Percentiles rank a stretch among this genome's conserved stretches.
These are phyloP conservation scores for Euleptes europaea DNA, from an alignment of 2,113 vertebrate genomes.

Conservation along the genomic window DNA sequence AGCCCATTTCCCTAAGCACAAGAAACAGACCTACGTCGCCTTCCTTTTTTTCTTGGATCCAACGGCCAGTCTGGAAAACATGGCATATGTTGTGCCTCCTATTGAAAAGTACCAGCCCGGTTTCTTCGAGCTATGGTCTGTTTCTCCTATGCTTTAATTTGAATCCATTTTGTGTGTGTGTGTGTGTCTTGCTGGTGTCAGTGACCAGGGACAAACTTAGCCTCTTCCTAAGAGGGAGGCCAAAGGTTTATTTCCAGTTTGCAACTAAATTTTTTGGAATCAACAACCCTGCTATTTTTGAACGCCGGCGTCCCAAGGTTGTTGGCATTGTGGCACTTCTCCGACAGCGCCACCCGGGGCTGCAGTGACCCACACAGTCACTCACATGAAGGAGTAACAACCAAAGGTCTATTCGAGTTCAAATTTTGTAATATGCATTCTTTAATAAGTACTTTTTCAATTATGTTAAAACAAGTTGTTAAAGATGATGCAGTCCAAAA, in stretches of 20 bases:
- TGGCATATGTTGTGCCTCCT: slow-evolving; percentile 19
- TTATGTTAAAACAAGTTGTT: slow-evolving; percentile 14
- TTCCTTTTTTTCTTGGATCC: slow-evolving; percentile 18
- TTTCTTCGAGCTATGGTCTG: background rate
- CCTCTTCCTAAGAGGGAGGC: slow-evolving; percentile 23
- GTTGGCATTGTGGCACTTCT: slow-evolving; percentile 62
- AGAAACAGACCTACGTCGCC: background rate
- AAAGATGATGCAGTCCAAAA: background rate
- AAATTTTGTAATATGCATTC: slow-evolving; percentile 36
- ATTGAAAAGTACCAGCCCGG: background rate
- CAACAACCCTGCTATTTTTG: slow-evolving; percentile 61
- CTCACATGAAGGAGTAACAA: slow-evolving; percentile 29
- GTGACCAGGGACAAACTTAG: background rate
- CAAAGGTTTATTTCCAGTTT: slow-evolving; percentile 54
- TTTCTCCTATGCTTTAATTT: background rate
- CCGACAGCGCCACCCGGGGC: slow-evolving; percentile 49
- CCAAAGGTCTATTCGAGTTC: slow-evolving; percentile 50
- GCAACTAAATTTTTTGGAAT: slow-evolving; percentile 56
- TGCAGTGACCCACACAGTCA: slow-evolving; percentile 23
- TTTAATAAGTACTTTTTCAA: background rate
- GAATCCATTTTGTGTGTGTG: slow-evolving; percentile 15
- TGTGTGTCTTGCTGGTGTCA: background rate
- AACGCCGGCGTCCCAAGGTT: slow-evolving; percentile 57
- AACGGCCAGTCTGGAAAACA: background rate
- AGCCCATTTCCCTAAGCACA: slow-evolving; percentile 1